Percentiles rank a stretch among this genome's conserved stretches.
These are phyloP conservation scores for Aphyosemion australe DNA, from an alignment of 2,113 vertebrate genomes.

Conservation along the genomic window DNA sequence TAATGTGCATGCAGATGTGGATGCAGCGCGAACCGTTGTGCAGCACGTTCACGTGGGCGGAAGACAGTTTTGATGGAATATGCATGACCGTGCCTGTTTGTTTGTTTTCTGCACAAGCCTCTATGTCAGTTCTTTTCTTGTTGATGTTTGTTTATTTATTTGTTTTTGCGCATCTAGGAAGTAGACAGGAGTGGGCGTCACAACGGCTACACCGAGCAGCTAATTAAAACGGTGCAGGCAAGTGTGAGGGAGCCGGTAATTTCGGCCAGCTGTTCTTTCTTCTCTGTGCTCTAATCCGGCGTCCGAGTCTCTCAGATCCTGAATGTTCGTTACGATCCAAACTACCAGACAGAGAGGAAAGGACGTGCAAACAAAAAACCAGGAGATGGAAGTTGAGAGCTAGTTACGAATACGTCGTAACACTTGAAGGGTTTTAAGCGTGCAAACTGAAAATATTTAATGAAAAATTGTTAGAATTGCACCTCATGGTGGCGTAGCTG, in stretches of 20 bases:
- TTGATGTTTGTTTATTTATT: background rate
- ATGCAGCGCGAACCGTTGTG: constrained; percentile 36
- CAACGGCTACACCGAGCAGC: constrained; percentile 20
- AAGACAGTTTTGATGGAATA: constrained; percentile 36
- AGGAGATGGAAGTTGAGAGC: constrained; percentile 37
- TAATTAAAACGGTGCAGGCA: constrained; percentile 62
- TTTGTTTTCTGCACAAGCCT: constrained; percentile 10
- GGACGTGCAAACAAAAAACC: constrained; percentile 10
- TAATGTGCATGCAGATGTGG: constrained; percentile 37
- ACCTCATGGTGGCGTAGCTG: no score
- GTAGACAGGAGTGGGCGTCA: constrained; percentile 19
- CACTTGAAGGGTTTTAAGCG: no score
- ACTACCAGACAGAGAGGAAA: constrained; percentile 22
- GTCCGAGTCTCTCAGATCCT: constrained; percentile 48
- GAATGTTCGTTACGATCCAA: constrained; percentile 20
- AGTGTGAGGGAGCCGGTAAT: constrained; percentile 49
- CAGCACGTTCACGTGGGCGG: constrained; percentile 25
- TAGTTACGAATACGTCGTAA: background rate
- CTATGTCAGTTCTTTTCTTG: background rate
- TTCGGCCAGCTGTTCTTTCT: constrained; percentile 64
- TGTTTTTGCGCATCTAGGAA: background rate
- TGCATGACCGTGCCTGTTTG: constrained; percentile 22
- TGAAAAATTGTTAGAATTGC: no score
- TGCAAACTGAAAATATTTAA: no score
- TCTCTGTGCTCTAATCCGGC: constrained; percentile 41